phyloP scores from a whole-genome alignment of 2,888 invertebrate species.

The Euclidia mi region DNA sequence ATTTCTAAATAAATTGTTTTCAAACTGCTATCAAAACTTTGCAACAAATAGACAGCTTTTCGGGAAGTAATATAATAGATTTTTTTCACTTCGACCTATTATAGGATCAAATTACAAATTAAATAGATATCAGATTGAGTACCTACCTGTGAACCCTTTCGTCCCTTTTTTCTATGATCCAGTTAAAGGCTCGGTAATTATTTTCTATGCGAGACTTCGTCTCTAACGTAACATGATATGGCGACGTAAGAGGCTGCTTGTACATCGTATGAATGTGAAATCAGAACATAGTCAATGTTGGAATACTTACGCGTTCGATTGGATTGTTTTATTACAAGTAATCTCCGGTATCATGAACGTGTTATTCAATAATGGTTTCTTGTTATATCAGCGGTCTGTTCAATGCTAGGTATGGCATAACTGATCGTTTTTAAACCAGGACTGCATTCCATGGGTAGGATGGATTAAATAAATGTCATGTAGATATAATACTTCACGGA shows the following conservation, averaged over 20 bases:
- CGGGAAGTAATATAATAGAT: background rate
- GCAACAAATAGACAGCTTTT: background rate
- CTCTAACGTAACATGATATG: slow-evolving; percentile 24
- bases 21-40: background rate
- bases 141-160: slow-evolving; percentile 19
- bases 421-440: no score
- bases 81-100: background rate
- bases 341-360: slow-evolving; percentile 5
- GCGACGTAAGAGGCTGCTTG: background rate
- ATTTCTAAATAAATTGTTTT: no score
- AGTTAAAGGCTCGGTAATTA: slow-evolving; percentile 28
- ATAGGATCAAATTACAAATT: slow-evolving; percentile 25
- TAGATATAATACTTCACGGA: no score
- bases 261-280: slow-evolving; percentile 14
- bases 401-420: no score
- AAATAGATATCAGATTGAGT: slow-evolving; percentile 29
- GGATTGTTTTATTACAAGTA: slow-evolving; percentile 10
- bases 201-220: slow-evolving; percentile 31
- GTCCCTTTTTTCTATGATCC: slow-evolving; percentile 32
- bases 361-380: background rate
- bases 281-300: slow-evolving; percentile 23
- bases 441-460: no score
- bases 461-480: no score
- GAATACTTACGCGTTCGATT: slow-evolving; percentile 16
- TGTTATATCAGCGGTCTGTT: background rate